Conservation (phyloP, 1,140 invertebrate genomes). For the Drosophila cardini region DNA sequence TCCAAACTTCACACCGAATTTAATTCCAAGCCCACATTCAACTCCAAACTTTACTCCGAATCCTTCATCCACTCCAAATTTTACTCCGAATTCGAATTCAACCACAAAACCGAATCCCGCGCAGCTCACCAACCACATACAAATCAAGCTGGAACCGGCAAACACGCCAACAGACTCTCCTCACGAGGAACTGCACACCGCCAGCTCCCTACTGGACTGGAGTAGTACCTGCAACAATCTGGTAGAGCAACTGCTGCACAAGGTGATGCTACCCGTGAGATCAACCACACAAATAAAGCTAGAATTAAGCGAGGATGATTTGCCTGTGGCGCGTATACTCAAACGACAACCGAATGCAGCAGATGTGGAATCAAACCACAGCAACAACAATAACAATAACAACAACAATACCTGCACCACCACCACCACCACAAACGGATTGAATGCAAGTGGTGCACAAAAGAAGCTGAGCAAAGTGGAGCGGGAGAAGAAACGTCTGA, state of each 20-base stretch:
- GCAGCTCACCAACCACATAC: slow-evolving; percentile 60
- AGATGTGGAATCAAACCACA: slow-evolving; percentile 57
- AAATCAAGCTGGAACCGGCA: slow-evolving; percentile 66
- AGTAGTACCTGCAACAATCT: slow-evolving; percentile 80
- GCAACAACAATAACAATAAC: slow-evolving; percentile 45
- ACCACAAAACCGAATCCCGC: slow-evolving; percentile 13
- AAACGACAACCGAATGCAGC: slow-evolving; percentile 50
- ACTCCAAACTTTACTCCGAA: slow-evolving; percentile 8
- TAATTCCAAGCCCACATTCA: background rate
- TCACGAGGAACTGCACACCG: background rate
- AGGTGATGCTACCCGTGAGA: slow-evolving; percentile 20
- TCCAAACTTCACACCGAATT: slow-evolving; percentile 3
- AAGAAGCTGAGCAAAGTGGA: slow-evolving; percentile 78
- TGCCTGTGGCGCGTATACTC: slow-evolving; percentile 67
- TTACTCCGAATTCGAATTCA: background rate
- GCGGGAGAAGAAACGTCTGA: slow-evolving; percentile 74
- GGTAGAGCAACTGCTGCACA: slow-evolving; percentile 72
- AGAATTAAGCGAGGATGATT: slow-evolving; percentile 70
- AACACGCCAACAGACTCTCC: background rate
- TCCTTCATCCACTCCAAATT: slow-evolving; percentile 20
- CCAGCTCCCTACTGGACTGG: slow-evolving; percentile 70
- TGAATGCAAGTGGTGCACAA: slow-evolving; percentile 49
- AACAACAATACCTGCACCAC: slow-evolving; percentile 57
- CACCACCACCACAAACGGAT: slow-evolving; percentile 48
- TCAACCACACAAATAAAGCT: slow-evolving; percentile 51